Evolutionary conservation across 1,140 invertebrate genomes (phyloP), one percentile per base, ranked within the genome.

Genomic region (Anoplolepis gracilipes): DNA sequence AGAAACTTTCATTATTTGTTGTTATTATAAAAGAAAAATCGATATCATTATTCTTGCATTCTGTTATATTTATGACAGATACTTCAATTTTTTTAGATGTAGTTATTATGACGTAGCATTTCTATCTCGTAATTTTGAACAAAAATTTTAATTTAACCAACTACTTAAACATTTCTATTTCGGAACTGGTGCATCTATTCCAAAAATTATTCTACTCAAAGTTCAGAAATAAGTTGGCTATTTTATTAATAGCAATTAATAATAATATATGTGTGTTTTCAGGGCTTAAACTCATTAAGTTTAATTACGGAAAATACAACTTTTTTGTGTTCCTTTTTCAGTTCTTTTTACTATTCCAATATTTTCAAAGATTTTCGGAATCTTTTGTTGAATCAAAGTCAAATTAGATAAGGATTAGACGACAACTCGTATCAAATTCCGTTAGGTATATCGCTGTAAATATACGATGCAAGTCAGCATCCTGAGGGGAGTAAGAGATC

Each of bases 401-500:
- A 67, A 39, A 81, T 81, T 59, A 7, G 49, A 72, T 30, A 33
- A 61, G 25, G 19, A 70, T 61, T 62, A 10, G 30, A 33, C 46
- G 30, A 49, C 22, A 69, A n/a, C 42, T 19, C 19, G 36, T 11
- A 6, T 7, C 61, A 30, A 42, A 46, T 28, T 42, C 78, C 78
- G 67, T 73, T 82, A 82, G 28, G 28, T 1, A 25, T 28, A 46
- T 28, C 65, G 25, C 36, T 28, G 36, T 73, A 73, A 82, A 82
- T 73, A 73, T 59, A 30, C 33, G 42, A 73, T 82, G 67, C 78
- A 73, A 82, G 78, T 82, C 78, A 81, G 78, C 53, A 8, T 46
- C 36, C 42, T 53, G 36, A 8, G 36, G 28, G 42, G 36, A 46
- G 36, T 13, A 73, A 1, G 2, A 30, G 69, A 59, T 81, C 65